Percentiles rank a stretch among this genome's conserved stretches.
These are phyloP conservation scores for Columba guinea DNA, from an alignment of 2,797 vertebrate genomes.

Conservation along the genomic window DNA sequence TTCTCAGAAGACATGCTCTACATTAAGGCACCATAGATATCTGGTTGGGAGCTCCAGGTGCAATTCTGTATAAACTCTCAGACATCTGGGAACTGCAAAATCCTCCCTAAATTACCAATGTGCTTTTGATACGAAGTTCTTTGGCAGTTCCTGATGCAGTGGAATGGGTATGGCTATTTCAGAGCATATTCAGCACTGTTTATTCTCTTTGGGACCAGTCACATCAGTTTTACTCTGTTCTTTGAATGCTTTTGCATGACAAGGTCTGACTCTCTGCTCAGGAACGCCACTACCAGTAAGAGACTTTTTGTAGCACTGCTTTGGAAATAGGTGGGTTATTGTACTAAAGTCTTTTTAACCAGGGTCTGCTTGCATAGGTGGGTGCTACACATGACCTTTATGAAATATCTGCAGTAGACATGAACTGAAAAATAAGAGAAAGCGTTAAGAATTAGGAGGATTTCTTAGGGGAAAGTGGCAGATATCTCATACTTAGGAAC, in stretches of 20 bases:
- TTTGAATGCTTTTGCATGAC: neutral
- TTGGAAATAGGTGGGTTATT: neutral
- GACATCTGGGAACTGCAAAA: neutral
- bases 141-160: neutral
- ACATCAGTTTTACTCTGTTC: neutral
- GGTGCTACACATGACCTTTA: neutral
- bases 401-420: neutral
- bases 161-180: neutral
- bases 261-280: neutral
- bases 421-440: neutral
- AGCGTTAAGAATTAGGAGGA: neutral
- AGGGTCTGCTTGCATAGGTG: neutral
- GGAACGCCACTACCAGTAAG: neutral
- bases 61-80: neutral
- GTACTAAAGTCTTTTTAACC: neutral
- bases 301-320: neutral
- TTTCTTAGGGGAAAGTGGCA: neutral
- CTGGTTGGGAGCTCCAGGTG: neutral
- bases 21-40: accelerated
- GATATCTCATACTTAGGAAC: neutral
- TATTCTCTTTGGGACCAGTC: neutral
- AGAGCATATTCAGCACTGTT: neutral
- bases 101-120: neutral
- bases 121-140: neutral
- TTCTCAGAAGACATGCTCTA: neutral